These are phyloP conservation scores for Drosophila sechellia DNA, from an alignment of 1,140 invertebrate genomes.

Conservation along the genomic window DNA sequence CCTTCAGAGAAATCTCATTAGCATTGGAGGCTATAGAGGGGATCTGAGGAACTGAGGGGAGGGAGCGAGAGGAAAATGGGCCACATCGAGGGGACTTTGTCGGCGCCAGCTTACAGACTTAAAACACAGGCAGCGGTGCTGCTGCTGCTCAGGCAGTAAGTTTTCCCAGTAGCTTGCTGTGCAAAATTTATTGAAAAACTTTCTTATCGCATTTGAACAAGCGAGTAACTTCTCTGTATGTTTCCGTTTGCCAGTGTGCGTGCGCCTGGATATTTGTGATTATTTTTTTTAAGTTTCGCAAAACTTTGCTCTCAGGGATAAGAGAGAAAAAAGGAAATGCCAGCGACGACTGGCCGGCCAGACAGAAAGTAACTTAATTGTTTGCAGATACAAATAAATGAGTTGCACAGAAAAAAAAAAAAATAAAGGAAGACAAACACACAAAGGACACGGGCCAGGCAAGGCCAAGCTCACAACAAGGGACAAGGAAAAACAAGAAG, in stretches of 20 bases:
- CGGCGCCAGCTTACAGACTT: constrained; percentile 72
- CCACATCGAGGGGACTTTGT: constrained; percentile 17
- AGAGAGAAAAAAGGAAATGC: constrained; percentile 30
- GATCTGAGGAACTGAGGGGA: not conserved
- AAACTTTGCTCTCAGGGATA: constrained; percentile 56
- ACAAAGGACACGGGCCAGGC: constrained; percentile 19
- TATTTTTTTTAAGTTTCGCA: constrained; percentile 67
- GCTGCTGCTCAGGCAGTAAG: constrained; percentile 43
- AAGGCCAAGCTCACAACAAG: constrained; percentile 33
- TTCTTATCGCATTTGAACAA: constrained; percentile 80
- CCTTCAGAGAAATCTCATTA: constrained; percentile 71
- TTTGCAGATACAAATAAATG: constrained; percentile 80
- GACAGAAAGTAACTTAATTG: constrained; percentile 75
- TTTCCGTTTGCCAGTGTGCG: constrained; percentile 36
- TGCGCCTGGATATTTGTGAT: constrained; percentile 57
- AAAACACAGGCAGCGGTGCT: constrained; percentile 28
- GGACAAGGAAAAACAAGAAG: constrained; percentile 33
- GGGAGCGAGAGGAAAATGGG: not conserved
- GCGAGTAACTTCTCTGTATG: constrained; percentile 51
- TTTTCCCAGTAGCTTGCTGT: constrained; percentile 68
- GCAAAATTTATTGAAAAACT: constrained; percentile 84
- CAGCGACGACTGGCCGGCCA: constrained; percentile 46
- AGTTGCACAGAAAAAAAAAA: constrained; percentile 51
- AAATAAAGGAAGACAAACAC: constrained; percentile 3
- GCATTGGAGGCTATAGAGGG: constrained; percentile 28